Base-by-base conservation (phyloP, 2,113 vertebrate species). In the Catharus fuscescens region DNA sequence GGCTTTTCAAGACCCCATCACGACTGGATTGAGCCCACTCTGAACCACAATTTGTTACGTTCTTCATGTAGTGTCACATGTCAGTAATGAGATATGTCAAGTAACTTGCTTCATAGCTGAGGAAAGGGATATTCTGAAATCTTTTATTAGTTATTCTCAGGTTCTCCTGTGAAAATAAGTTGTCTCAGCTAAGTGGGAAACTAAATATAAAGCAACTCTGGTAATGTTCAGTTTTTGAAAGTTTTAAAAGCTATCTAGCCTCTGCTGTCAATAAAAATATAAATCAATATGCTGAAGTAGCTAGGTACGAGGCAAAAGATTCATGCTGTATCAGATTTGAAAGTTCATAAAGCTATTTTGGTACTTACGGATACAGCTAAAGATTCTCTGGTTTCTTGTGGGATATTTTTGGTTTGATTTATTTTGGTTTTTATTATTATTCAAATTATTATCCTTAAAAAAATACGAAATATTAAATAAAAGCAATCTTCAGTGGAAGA, bases 191-290 rank as follows among this genome's bases (percentile, higher is more conserved):
- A 74, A 88, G 31, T 40, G 45, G 53, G 23, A 81, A 89, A 81
- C 48, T 84, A 95, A 89, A 91, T 16, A 60, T 47, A 48, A 74
- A 88, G 5, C 14, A 67, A 15, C 19, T 53, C 29, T 67, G 11
- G 25, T 36, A 78, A 74, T 54, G 28, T 64, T 92, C 17, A 38
- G 34, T 69, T 34, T 44, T 44, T 18, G 2, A 36, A 88, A 90
- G 24, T 5, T 82, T 93, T 95, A 87, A 95, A 95, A 79, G 9
- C 25, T 52, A 42, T 57, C 66, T 85, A 56, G n/a, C 23, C 18
- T 42, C 87, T 67, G 45, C 7, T 61, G 57, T 40, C 80, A 87
- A 34, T 67, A 91, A 80, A 53, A 81, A 53, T 81, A 81, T 0
- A 2, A 71, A 91, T 81, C 36, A 81, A 74, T 72, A 72, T 54